Conservation (phyloP, 2,113 vertebrate genomes). For the Atractosteus spatula region DNA sequence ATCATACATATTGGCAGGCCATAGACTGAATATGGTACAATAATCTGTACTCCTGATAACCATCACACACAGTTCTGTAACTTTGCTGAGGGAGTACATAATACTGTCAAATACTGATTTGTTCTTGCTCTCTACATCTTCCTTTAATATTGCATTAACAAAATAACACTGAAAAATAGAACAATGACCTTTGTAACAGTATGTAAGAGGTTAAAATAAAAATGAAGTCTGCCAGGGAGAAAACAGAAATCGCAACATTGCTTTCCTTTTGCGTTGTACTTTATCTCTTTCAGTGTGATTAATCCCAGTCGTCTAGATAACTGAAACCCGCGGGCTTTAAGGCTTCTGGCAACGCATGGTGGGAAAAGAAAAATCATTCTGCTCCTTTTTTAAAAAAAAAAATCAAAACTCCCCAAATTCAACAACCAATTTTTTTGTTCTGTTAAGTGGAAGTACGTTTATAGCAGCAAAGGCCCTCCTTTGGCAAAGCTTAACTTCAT, state of each 20-base stretch:
- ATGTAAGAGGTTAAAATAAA: constrained; percentile 35
- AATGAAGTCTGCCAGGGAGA: constrained; percentile 41
- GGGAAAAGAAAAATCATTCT: not conserved
- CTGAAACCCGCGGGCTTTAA: constrained; percentile 37
- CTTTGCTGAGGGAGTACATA: constrained; percentile 68
- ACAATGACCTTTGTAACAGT: constrained; percentile 69
- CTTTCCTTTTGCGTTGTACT: constrained; percentile 18
- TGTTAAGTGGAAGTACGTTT: not conserved
- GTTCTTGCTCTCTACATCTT: constrained; percentile 53
- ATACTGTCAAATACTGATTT: constrained; percentile 73
- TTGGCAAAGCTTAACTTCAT: too few species aligned
- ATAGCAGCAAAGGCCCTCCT: too few species aligned
- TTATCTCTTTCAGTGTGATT: constrained; percentile 25
- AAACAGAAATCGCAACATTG: constrained; percentile 27
- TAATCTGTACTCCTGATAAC: constrained; percentile 68
- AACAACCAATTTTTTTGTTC: too few species aligned
- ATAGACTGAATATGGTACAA: constrained; percentile 62
- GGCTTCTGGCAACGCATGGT: not conserved
- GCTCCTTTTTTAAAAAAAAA: not conserved
- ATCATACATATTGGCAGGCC: constrained; percentile 79
- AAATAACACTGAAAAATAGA: constrained; percentile 61
- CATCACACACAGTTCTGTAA: constrained; percentile 64
- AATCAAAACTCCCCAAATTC: too few species aligned
- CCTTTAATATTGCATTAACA: constrained; percentile 75
- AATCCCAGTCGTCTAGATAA: constrained; percentile 48